These are phyloP conservation scores for Zaprionus inermis DNA, from an alignment of 1,140 invertebrate genomes.

Conservation along the genomic window DNA sequence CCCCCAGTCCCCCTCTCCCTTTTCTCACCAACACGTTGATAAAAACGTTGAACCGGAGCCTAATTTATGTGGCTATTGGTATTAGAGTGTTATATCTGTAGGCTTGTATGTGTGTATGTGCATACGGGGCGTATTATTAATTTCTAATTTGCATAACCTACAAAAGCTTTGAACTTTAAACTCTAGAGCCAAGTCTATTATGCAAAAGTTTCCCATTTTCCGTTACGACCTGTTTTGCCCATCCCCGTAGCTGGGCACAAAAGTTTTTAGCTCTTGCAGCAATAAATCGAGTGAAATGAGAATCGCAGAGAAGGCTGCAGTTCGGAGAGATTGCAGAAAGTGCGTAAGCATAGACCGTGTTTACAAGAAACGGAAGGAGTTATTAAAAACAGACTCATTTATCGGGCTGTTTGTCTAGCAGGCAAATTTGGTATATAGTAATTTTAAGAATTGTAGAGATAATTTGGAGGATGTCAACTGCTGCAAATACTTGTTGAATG, in stretches of 20 bases:
- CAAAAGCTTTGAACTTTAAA: slow-evolving; percentile 81
- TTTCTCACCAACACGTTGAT: slow-evolving; percentile 51
- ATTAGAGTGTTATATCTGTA: slow-evolving; percentile 51
- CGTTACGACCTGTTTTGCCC: slow-evolving; percentile 14
- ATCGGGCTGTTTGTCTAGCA: slow-evolving; percentile 1
- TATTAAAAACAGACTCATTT: slow-evolving; percentile 22
- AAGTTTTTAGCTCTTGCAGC: slow-evolving; percentile 62
- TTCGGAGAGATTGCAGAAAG: neutral
- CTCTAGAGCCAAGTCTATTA: slow-evolving; percentile 65
- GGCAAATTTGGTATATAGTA: neutral
- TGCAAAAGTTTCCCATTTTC: slow-evolving; percentile 69
- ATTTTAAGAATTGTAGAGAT: neutral
- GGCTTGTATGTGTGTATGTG: slow-evolving; percentile 17
- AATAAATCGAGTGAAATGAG: slow-evolving; percentile 75
- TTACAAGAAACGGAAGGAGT: slow-evolving; percentile 12
- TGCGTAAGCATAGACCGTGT: slow-evolving; percentile 28
- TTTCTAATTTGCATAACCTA: slow-evolving; percentile 82
- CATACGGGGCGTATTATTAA: slow-evolving; percentile 69
- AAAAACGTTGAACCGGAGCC: slow-evolving; percentile 76
- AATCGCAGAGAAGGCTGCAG: slow-evolving; percentile 6
- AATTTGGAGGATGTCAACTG: neutral
- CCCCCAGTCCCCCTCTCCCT: slow-evolving; percentile 7
- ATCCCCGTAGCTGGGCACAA: slow-evolving; percentile 15
- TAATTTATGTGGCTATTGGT: slow-evolving; percentile 79
- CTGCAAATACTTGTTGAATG: neutral